Percentiles rank a stretch among this genome's conserved stretches.
Evolutionary conservation across 2,113 vertebrate species (phyloP).

Genomic region (Istiophorus platypterus): DNA sequence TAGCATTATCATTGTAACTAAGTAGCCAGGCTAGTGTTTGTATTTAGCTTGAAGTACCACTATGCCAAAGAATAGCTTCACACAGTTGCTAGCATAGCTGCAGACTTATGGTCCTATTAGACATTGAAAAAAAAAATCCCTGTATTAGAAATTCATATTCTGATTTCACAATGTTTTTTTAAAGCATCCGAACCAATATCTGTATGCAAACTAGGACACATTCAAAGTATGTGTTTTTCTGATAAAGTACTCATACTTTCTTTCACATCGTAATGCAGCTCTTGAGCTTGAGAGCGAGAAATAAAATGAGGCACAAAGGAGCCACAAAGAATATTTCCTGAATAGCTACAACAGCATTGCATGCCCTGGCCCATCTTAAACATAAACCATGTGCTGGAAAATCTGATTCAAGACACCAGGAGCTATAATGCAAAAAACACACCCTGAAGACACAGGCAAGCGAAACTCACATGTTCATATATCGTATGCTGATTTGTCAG

Average conservation of each 20-base stretch:
- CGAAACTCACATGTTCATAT: slow-evolving; percentile 10
- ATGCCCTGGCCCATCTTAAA: slow-evolving; percentile 67
- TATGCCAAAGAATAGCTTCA: background rate
- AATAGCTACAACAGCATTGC: slow-evolving; percentile 48
- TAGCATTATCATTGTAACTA: background rate
- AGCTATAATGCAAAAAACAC: slow-evolving; percentile 69
- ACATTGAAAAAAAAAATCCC: background rate
- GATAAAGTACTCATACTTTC: background rate
- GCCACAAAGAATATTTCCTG: slow-evolving; percentile 62
- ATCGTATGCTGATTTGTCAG: background rate
- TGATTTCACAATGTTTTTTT: background rate
- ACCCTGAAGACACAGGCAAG: slow-evolving; percentile 17
- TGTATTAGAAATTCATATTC: background rate
- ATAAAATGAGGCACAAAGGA: slow-evolving; percentile 45
- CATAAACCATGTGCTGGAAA: slow-evolving; percentile 79
- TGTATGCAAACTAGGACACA: background rate
- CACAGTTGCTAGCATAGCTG: background rate
- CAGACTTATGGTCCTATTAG: background rate
- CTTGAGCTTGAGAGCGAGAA: slow-evolving; percentile 21
- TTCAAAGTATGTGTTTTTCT: slow-evolving; percentile 6
- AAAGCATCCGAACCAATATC: background rate
- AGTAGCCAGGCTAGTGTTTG: background rate
- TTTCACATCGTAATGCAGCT: slow-evolving; percentile 12
- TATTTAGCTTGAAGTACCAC: background rate
- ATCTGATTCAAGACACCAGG: slow-evolving; percentile 66